Conservation (phyloP, 35 echinoderm and acorn worm species). For the Holothuria glaberrima region DNA sequence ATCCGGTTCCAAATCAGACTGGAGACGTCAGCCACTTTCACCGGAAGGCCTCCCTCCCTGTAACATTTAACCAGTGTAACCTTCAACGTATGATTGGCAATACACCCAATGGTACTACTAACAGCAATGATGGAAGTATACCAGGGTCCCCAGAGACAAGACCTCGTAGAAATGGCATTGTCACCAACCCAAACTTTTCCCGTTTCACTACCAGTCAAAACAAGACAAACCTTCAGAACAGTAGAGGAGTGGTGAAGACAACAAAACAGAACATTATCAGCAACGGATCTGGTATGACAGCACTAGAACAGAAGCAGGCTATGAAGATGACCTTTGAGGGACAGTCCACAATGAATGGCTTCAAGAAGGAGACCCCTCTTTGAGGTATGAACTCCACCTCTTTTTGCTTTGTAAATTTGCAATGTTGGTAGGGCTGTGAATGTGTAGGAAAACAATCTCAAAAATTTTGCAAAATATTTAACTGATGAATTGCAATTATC, state of each 20-base stretch:
- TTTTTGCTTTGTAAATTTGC: not conserved
- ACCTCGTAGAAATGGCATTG: conserved; percentile 77
- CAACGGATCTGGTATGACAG: conserved; percentile 59
- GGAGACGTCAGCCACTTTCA: conserved; percentile 61
- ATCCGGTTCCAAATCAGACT: conserved; percentile 48
- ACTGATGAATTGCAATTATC: too few species aligned
- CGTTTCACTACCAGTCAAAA: conserved; percentile 71
- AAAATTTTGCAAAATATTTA: too few species aligned
- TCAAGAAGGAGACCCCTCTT: conserved; percentile 98
- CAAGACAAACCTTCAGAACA: conserved; percentile 72
- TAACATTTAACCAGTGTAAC: conserved; percentile 86
- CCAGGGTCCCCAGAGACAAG: conserved; percentile 84
- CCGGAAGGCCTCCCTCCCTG: conserved; percentile 92
- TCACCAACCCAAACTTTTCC: conserved; percentile 96
- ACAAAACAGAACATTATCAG: conserved; percentile 66
- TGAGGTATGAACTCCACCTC: conserved; percentile 30
- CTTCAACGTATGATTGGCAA: conserved; percentile 74
- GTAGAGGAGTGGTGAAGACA: conserved; percentile 56
- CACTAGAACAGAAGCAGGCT: conserved; percentile 89
- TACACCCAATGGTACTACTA: conserved; percentile 16
- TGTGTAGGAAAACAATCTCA: too few species aligned
- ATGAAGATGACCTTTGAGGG: conserved; percentile 90
- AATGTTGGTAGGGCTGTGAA: too few species aligned
- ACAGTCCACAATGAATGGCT: conserved; percentile 79
- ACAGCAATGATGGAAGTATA: conserved; percentile 16